Base-by-base conservation (phyloP, 2,113 vertebrate genomes). In the Sinocyclocheilus anshuiensis region DNA sequence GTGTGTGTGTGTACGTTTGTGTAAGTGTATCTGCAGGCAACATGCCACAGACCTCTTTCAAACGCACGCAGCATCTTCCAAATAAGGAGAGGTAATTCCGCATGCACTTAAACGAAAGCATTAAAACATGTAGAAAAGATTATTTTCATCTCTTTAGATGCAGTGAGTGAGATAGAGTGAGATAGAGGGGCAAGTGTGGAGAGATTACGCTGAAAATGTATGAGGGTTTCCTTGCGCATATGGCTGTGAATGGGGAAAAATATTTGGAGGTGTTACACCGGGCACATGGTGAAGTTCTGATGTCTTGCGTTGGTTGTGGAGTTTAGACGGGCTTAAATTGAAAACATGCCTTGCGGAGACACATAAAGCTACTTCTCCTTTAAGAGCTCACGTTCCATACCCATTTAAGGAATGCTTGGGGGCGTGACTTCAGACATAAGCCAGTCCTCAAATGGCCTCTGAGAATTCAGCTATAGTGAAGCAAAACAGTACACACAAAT, bases 101-200 rank as follows among this genome's bases (percentile, higher is more conserved):
- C 36, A 65, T 65, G 77, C 57, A 8, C 50, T 78, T 67, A 65
- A 88, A 74, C n/a, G 74, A 75, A 89, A 92, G 89, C 86, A 89
- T 87, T 71, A 80, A 83, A 11, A 24, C 79, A 89, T 84, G 85
- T 89, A 91, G 29, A 33, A 33, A 33, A 89, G 85, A 91, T 86
- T 86, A 80, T 87, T 83, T 88, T 20, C 72, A 48, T 79, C 81
- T 81, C 84, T 76, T 81, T 57, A 79, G 12, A 57, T 53, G 77
- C 67, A 75, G 61, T 2, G 79, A 86, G 45, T 11, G 20, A n/a
- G 29, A 50, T 4, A 16, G 79, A 86, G 45, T 11, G 20, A n/a
- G 29, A 50, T 4, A 16, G 29, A 65, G 48, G 59, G 42, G 77
- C 9, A 10, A 45, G 55, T 55, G 36, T 9, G 26, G 65, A 45